These are phyloP conservation scores for Amphiprion percula DNA, from an alignment of 2,113 vertebrate genomes.

Conservation along the genomic window DNA sequence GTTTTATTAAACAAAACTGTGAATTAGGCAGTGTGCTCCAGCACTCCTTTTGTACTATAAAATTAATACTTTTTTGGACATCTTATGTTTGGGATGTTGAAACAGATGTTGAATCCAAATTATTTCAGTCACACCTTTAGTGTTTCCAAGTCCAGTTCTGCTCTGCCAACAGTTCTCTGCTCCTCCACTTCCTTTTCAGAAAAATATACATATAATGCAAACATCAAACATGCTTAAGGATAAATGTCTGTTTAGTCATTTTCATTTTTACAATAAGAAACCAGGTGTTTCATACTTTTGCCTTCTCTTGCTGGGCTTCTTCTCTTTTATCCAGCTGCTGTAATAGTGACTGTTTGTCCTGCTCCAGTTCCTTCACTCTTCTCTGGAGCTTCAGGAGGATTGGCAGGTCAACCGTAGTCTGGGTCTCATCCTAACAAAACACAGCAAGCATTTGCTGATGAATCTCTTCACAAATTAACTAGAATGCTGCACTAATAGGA, in stretches of 20 bases:
- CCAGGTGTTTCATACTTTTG: constrained; percentile 49
- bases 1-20: too few relatives aligned
- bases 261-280: background rate
- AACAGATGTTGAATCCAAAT: background rate
- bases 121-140: constrained; percentile 89
- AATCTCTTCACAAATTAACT: constrained; percentile 19
- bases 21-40: too few relatives aligned
- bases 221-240: background rate
- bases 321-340: constrained; percentile 91
- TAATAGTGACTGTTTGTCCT: constrained; percentile 91
- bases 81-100: background rate
- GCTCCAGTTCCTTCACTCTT: constrained; percentile 92
- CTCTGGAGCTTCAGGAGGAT: constrained; percentile 96
- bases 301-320: constrained; percentile 87
- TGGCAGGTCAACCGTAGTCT: constrained; percentile 89
- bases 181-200: constrained; percentile 86
- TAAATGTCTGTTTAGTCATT: background rate
- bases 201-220: constrained; percentile 2
- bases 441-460: constrained; percentile 9
- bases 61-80: too few relatives aligned
- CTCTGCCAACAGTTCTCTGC: constrained; percentile 88
- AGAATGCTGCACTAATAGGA: constrained; percentile 58
- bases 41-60: too few relatives aligned
- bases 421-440: constrained; percentile 86
- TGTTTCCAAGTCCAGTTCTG: constrained; percentile 93